Conservation (phyloP, 2,888 invertebrate genomes). For the Ophion ventricosus region DNA sequence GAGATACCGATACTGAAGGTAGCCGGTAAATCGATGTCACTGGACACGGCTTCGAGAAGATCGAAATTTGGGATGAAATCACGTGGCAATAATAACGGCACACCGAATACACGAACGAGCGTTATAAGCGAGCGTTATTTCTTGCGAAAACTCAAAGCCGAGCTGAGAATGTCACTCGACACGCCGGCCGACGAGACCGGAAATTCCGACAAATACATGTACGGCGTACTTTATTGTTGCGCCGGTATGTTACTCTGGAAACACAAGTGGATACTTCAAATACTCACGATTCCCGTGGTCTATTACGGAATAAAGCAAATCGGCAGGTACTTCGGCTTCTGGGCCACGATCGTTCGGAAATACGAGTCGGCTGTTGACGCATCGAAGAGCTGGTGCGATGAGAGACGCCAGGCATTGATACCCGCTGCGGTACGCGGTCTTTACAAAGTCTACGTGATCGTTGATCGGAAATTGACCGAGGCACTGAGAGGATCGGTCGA, state of each 20-base stretch:
- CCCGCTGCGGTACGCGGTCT: slow-evolving; percentile 92
- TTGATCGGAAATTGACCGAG: slow-evolving; percentile 87
- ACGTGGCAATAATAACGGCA: slow-evolving; percentile 19
- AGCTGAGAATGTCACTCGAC: slow-evolving; percentile 78
- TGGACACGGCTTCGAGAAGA: slow-evolving; percentile 75
- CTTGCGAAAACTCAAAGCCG: slow-evolving; percentile 76
- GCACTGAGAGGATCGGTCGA: slow-evolving; percentile 91
- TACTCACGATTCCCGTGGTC: slow-evolving; percentile 90
- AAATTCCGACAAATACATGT: slow-evolving; percentile 86
- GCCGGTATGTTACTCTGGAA: slow-evolving; percentile 93
- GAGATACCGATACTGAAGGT: slow-evolving; percentile 42
- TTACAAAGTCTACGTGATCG: slow-evolving; percentile 87
- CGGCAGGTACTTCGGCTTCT: slow-evolving; percentile 82
- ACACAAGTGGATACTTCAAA: slow-evolving; percentile 91
- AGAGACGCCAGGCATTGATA: slow-evolving; percentile 88
- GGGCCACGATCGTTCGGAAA: slow-evolving; percentile 79
- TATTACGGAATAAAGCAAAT: slow-evolving; percentile 87
- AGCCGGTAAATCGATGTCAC: slow-evolving; percentile 76
- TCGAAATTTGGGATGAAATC: slow-evolving; percentile 54
- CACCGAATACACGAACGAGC: slow-evolving; percentile 61
- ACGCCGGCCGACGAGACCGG: slow-evolving; percentile 73
- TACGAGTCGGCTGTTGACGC: slow-evolving; percentile 82
- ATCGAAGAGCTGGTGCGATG: slow-evolving; percentile 86
- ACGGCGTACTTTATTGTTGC: slow-evolving; percentile 92
- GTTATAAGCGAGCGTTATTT: slow-evolving; percentile 76